Evolutionary conservation across 2,797 vertebrate species (phyloP), one percentile per base, ranked within the genome.

Genomic region (Sylvilagus floridanus): DNA sequence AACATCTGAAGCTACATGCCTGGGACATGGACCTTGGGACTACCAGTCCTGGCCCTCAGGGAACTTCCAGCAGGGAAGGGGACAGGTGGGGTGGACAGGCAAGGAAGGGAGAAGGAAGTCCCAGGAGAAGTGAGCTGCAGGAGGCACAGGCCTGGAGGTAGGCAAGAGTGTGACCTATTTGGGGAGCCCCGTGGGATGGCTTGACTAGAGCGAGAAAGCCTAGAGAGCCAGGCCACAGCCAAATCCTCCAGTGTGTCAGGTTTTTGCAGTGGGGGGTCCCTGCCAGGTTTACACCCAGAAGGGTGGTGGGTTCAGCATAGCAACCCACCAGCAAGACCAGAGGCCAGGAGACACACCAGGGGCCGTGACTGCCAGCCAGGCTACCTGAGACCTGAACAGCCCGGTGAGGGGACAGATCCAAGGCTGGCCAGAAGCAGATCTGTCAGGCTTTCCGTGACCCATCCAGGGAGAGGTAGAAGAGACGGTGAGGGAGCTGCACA

Each of bases 401-500:
- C 24, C 63, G 37, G 17, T 0, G 14, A 75, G 73, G 0, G 7
- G 17, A 50, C 14, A 68, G 69, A 76, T 16, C 19, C 1, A 37
- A 52, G 30, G 21, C 57, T 37, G 1, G 22, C 66, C 72, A 30
- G 65, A 79, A 71, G 32, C 4, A 54, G 72, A 17, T 4, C 65
- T 21, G 26, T 13, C 2, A 24, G 50, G 5, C 42, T 47, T 50
- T 26, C 26, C 4, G 13, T 52, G 3, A 10, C 8, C 24, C 13
- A 4, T 65, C 60, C 54, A 13, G 65, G 52, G 50, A 85, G 52
- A 85, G 68, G 54, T 66, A 57, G 79, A 63, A 32, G 17, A 35
- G 42, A 60, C 13, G 11, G 1, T 0, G 0, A 75, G 92, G 78
- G 72, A 54, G 76, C 0, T 1, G 0, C 0, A 50, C 0, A 6